Evolutionary conservation across 2,797 vertebrate genomes (phyloP).

Genomic region (Arctocebus calabarensis): DNA sequence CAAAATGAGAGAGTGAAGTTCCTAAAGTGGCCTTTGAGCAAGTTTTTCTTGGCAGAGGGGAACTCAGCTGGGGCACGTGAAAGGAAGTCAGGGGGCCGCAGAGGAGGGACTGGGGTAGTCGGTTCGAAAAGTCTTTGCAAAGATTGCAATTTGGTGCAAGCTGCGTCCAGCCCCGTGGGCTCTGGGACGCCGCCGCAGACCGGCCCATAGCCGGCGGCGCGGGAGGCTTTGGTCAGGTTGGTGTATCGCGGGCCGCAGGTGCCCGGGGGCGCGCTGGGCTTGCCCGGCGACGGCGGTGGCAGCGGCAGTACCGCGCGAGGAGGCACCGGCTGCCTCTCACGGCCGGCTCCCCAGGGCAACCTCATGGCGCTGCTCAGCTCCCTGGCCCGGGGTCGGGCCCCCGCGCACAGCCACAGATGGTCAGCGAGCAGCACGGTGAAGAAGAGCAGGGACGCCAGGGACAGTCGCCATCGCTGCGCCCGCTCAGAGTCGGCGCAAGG

Average conservation of each 20-base stretch:
- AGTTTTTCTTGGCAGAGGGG: constrained; percentile 89
- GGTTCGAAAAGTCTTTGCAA: constrained; percentile 87
- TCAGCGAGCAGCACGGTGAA: constrained; percentile 91
- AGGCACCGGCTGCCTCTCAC: constrained; percentile 77
- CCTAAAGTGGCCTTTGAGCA: constrained; percentile 91
- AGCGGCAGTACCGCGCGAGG: constrained; percentile 72
- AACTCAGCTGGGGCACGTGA: constrained; percentile 79
- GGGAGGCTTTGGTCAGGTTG: constrained; percentile 88
- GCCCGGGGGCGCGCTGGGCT: constrained; percentile 72
- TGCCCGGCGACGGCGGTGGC: constrained; percentile 59
- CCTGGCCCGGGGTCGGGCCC: constrained; percentile 87
- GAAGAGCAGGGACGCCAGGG: constrained; percentile 91
- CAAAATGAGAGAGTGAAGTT: constrained; percentile 93
- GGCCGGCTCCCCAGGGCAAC: constrained; percentile 76
- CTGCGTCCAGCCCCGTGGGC: constrained; percentile 78
- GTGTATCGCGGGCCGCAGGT: constrained; percentile 86
- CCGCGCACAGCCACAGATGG: constrained; percentile 91
- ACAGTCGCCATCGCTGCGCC: constrained; percentile 92
- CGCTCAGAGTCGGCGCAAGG: constrained; percentile 90
- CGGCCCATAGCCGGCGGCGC: constrained; percentile 77
- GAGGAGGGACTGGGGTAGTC: constrained; percentile 84
- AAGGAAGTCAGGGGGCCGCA: constrained; percentile 80
- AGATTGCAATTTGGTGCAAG: constrained; percentile 83
- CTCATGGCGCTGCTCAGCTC: constrained; percentile 83
- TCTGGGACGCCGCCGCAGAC: constrained; percentile 73